Percentiles rank a stretch among this genome's conserved stretches.
Evolutionary conservation across 1,140 invertebrate species (phyloP).

Genomic region (Leguminivora glycinivorella): DNA sequence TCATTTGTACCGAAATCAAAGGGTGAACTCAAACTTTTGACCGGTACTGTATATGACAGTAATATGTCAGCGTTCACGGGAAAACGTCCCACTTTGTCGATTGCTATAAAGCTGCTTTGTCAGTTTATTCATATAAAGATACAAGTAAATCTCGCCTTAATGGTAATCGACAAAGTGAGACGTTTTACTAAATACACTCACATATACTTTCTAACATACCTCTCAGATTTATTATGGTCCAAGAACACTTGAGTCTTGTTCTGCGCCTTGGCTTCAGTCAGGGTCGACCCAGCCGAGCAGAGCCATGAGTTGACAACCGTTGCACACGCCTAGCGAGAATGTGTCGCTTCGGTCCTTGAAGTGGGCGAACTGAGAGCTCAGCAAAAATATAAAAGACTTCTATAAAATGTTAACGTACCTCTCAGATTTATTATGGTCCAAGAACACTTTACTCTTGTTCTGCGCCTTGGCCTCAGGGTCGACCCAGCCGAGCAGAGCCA

Average conservation of each 20-base stretch:
- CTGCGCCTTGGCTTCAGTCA: conserved; percentile 42
- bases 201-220: too few relatives aligned
- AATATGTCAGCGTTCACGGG: too few relatives aligned
- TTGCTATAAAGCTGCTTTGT: too few relatives aligned
- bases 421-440: conserved; percentile 93
- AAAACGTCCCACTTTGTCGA: too few relatives aligned
- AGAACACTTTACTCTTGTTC: conserved; percentile 82
- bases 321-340: conserved; percentile 98
- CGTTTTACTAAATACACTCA: too few relatives aligned
- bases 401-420: conserved; percentile 52
- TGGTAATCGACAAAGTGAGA: too few relatives aligned
- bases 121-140: too few relatives aligned
- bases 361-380: conserved; percentile 83
- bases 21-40: too few relatives aligned
- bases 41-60: too few relatives aligned
- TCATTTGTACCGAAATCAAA: too few relatives aligned
- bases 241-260: conserved; percentile 85
- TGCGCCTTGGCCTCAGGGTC: conserved; percentile 65
- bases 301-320: conserved; percentile 97
- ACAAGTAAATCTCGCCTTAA: too few relatives aligned
- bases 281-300: conserved; percentile 88
- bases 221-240: conserved; percentile 92
- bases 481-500: conserved; percentile 92
- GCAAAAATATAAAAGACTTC: too few relatives aligned
- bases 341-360: conserved; percentile 89